Conservation (phyloP, 2,797 vertebrate genomes). For the Passerculus sandwichensis region DNA sequence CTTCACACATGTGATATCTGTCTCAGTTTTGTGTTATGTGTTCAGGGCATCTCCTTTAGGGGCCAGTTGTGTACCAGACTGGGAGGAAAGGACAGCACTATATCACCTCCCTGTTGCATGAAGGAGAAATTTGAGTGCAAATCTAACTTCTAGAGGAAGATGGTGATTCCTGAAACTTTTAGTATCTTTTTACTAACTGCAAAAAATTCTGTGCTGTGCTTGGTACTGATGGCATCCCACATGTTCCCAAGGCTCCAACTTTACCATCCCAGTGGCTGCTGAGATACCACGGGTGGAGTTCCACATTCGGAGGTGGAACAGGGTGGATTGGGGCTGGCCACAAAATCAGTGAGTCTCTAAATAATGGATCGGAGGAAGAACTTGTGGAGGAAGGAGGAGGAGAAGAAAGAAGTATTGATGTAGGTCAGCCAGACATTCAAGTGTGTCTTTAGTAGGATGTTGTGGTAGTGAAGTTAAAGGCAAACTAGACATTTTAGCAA, state of each 20-base stretch:
- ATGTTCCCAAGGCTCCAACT: background rate
- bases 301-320: background rate
- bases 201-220: accelerated
- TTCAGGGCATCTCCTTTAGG: background rate
- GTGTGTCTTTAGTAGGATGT: background rate
- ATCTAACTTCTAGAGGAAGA: background rate
- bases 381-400: background rate
- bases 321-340: background rate
- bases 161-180: accelerated
- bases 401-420: background rate
- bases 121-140: background rate
- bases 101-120: accelerated
- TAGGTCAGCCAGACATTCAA: background rate
- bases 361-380: background rate
- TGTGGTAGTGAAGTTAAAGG: background rate
- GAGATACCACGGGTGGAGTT: background rate
- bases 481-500: background rate
- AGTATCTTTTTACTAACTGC: background rate
- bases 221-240: background rate
- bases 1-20: accelerated
- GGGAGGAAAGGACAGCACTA: accelerated
- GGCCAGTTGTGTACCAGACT: accelerated
- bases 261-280: background rate
- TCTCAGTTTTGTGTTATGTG: background rate
- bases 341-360: background rate